These are phyloP conservation scores for Morpho deidamia DNA, from an alignment of 2,888 invertebrate species.

Conservation along the genomic window DNA sequence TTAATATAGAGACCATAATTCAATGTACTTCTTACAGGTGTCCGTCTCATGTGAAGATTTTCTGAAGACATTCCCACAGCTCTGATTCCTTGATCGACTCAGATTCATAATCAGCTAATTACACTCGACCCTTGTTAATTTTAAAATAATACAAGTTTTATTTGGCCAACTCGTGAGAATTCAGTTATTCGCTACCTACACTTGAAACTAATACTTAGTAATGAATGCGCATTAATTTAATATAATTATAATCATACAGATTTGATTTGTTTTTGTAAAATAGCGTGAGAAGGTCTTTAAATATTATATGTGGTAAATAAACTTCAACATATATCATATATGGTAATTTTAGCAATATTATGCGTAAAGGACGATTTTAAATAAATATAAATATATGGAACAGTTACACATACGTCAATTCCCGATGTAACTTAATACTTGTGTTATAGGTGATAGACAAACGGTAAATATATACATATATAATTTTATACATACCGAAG, in stretches of 20 bases:
- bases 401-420: no score
- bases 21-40: background rate
- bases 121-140: slow-evolving; percentile 51
- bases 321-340: background rate
- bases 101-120: slow-evolving; percentile 72
- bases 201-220: background rate
- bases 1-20: slow-evolving; percentile 3
- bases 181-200: no score
- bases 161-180: slow-evolving; percentile 21
- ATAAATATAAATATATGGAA: no score
- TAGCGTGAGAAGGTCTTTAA: background rate
- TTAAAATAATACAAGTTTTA: slow-evolving; percentile 17
- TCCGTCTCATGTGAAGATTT: slow-evolving; percentile 66
- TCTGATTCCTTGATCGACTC: slow-evolving; percentile 70
- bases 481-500: no score
- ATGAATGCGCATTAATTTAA: slow-evolving; percentile 7
- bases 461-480: no score
- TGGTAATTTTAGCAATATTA: no score
- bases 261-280: background rate
- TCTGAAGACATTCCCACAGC: slow-evolving; percentile 75
- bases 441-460: no score
- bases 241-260: background rate
- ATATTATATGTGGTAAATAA: background rate
- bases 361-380: no score
- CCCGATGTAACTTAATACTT: no score